Evolutionary conservation across 2,888 invertebrate genomes (phyloP), one percentile per base, ranked within the genome.

Genomic region (Colletes collaris): DNA sequence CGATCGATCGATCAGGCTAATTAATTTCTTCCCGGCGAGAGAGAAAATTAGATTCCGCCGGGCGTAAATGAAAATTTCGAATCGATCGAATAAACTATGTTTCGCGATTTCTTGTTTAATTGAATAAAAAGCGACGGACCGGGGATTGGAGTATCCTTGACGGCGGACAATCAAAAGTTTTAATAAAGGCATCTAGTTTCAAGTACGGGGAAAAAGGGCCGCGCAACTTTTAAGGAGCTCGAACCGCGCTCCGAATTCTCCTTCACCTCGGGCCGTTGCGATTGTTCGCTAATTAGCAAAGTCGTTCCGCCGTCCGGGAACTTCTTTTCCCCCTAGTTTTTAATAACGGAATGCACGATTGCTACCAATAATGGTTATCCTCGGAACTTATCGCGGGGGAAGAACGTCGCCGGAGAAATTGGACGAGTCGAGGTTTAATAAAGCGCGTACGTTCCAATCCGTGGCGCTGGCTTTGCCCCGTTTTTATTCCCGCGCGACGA

Each of bases 261-360:
- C 49, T 13, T 10, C 59, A 11, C 4, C 3, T 27, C 11, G 11
- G 27, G 5, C 63, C 16, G 35, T 62, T 27, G 56, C 79, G 56
- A 79, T 68, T 78, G 77, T 78, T 78, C 77, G 69, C 77, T 78
- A 78, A 78, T 78, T 78, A 76, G 77, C 35, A 76, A 76, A 78
- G 77, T 78, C 77, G 59, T 76, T 76, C 53, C 53, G n/a, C 7
- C 53, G n/a, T 3, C 44, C 27, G 44, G 65, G 70, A 79, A 79
- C 70, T 79, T 62, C 64, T 44, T 27, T 64, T 50, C 19, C 7
- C 7, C 10, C 19, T 13, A 16, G 11, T 50, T 59, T 65, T 66
- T 35, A 60, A 68, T 56, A 59, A 58, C 52, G 13, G 35, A 37
- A 52, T 68, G 63, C 50, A 58, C 53, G 64, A 76, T 63, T 69